Evolutionary conservation across 2,888 invertebrate species (phyloP), one percentile per base, ranked within the genome.

Genomic region (Troides helena): DNA sequence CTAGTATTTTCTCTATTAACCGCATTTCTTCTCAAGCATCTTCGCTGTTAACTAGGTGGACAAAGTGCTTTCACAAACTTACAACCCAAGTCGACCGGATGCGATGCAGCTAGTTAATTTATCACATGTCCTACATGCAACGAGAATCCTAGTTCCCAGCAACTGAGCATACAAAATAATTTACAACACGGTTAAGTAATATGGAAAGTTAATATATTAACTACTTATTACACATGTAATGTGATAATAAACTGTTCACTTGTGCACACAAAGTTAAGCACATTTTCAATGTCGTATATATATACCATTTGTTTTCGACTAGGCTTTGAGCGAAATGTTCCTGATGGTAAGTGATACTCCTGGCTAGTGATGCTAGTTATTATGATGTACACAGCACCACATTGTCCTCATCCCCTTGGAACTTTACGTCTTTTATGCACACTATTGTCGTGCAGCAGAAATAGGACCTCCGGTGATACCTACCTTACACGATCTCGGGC

Each of bases 21-120:
- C 18, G n/a, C n/a, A 21, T 57, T n/a, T 57, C 18, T 21, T 21
- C 21, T 21, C 23, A 56, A 36, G 18, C 56, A 18, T 36, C 56
- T 66, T 30, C 43, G 8, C 4, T 25, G 8, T 66, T 66, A 46
- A 30, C 46, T 18, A 25, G 18, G 23, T 18, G 50, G 59, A 60
- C 25, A 59, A 66, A 59, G 46, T 7, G 59, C 46, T 64, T 64
- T 69, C 68, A 60, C 65, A 62, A 69, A 59, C 6, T 8, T n/a
- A 59, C 21, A 21, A 21, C 46, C 59, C 43, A 21, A 7, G 46
- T 17, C 23, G 23, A 66, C 66, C 60, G 66, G 60, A 66, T 60
- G 66, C 21, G 12, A 8, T 50, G 21, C 56, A 36, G 23, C 23
- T 25, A 63, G 56, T n/a, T 21, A 43, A 65, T 65, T 65, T 25